phyloP scores from a whole-genome alignment of 2,797 vertebrate genomes.

The Ctenopoma kingsleyae region DNA sequence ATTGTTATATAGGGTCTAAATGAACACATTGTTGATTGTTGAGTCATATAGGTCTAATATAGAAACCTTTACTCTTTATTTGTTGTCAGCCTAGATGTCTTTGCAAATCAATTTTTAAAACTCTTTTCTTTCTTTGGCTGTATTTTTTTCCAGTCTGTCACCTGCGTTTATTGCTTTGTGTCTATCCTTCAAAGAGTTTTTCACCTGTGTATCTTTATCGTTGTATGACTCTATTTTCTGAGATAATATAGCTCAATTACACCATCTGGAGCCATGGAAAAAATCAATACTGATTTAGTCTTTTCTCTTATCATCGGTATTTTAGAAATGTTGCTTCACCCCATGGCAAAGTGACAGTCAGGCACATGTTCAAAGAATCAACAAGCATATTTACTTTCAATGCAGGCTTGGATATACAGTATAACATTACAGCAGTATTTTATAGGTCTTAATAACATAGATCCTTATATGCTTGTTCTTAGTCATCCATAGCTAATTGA shows the following conservation, averaged over 20 bases:
- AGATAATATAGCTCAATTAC: slow-evolving; percentile 58
- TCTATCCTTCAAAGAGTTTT: slow-evolving; percentile 40
- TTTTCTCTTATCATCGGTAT: slow-evolving; percentile 44
- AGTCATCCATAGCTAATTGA: slow-evolving; percentile 66
- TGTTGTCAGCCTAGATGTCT: slow-evolving; percentile 5
- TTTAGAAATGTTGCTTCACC: slow-evolving; percentile 30
- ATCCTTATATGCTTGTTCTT: slow-evolving; percentile 49
- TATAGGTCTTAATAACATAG: slow-evolving; percentile 44
- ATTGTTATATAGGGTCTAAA: background rate
- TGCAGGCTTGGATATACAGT: background rate
- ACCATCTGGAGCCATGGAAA: slow-evolving; percentile 44
- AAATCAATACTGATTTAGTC: slow-evolving; percentile 58
- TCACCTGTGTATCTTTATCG: slow-evolving; percentile 40
- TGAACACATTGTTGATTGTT: slow-evolving; percentile 2
- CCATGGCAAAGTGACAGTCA: slow-evolving; percentile 20
- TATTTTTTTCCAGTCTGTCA: slow-evolving; percentile 31
- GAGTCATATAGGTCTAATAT: slow-evolving; percentile 3
- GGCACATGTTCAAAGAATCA: background rate
- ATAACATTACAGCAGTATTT: background rate
- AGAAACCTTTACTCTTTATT: slow-evolving; percentile 17
- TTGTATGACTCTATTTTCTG: slow-evolving; percentile 44
- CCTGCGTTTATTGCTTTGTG: slow-evolving; percentile 47
- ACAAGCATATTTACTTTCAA: slow-evolving; percentile 19
- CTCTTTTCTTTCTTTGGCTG: slow-evolving; percentile 26
- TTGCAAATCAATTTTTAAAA: slow-evolving; percentile 37